Conservation (phyloP, 2,888 invertebrate species). For the Anarsia innoxiella region DNA sequence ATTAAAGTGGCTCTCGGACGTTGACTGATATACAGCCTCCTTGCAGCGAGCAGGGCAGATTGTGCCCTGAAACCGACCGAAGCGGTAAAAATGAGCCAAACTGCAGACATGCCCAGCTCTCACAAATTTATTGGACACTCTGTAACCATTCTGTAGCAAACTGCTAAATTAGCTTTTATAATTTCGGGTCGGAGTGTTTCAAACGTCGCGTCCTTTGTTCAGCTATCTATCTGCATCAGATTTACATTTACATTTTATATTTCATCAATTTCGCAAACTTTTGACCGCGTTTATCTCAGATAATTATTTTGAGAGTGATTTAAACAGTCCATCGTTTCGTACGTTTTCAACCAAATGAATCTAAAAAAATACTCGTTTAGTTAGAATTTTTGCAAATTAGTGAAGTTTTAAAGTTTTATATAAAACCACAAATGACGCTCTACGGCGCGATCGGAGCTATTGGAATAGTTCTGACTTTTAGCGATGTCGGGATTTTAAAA, state of each 20-base stretch:
- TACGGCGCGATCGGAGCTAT: too few relatives aligned
- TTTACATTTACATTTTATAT: neutral
- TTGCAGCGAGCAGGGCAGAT: slow-evolving; percentile 40
- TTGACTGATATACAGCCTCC: slow-evolving; percentile 67
- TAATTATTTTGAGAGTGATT: neutral
- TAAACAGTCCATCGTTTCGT: neutral
- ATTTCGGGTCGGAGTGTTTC: slow-evolving; percentile 14
- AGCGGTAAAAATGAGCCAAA: slow-evolving; percentile 45
- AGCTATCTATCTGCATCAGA: too few relatives aligned
- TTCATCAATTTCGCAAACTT: too few relatives aligned
- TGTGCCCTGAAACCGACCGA: slow-evolving; percentile 34
- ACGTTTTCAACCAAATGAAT: too few relatives aligned
- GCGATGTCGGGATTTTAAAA: neutral
- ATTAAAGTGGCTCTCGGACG: slow-evolving; percentile 62
- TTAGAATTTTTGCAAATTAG: too few relatives aligned
- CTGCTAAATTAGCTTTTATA: slow-evolving; percentile 28
- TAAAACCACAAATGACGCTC: too few relatives aligned
- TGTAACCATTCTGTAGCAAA: slow-evolving; percentile 22
- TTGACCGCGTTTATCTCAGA: too few relatives aligned
- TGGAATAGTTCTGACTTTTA: slow-evolving; percentile 1
- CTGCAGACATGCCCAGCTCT: slow-evolving; percentile 27
- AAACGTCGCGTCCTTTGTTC: too few relatives aligned
- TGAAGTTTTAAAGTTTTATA: too few relatives aligned
- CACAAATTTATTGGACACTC: slow-evolving; percentile 37
- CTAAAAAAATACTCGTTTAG: too few relatives aligned